Base-by-base conservation (phyloP, 2,113 vertebrate species). In the Rhabdomys dilectus region DNA sequence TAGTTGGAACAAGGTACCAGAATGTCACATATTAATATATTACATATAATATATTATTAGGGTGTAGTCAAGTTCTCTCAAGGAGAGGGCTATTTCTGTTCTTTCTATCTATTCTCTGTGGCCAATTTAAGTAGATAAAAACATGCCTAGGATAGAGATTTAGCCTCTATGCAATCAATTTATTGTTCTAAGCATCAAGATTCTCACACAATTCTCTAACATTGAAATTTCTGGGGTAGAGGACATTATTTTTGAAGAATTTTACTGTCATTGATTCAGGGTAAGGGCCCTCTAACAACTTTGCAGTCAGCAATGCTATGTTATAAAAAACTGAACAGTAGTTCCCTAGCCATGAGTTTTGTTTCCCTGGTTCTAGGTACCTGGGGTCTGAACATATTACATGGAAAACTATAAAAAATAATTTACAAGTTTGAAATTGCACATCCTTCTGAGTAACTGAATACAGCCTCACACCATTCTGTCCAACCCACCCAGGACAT, bases 1-100 rank as follows among this genome's bases (percentile, higher is more conserved):
- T 91, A 78, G 26, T 24, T 70, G 53, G 90, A 96, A 56, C 12
- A 88, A 95, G 45, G 75, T 89, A 42, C 86, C 11, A 81, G 94
- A 60, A 91, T 76, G 45, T 95, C 64, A 53, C 29, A 81, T 70
- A 58, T 94, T 88, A 91, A 11, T 78, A 29, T 58, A 36, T 80
- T 80, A 21, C 12, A 5, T 56, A 12, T 12, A 24, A 24, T 81
- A 81, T n/a, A 58, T 24, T 81, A n/a, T 15, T n/a, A 81, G 10
- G 36, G 5, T 24, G 1, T 24, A 7, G 29, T 82, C 70, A 91
- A 80, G n/a, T 78, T 66, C 21, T 89, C 86, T 90, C 9, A 73
- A 19, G 92, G 34, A 34, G 9, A 7, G 34, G 87, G 13, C 29
- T 93, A 53, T 75, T 92, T 93, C 48, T 89, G 16, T 62, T 76